Evolutionary conservation across 2,113 vertebrate genomes (phyloP), one percentile per base, ranked within the genome.

Genomic region (Tringa solitaria): DNA sequence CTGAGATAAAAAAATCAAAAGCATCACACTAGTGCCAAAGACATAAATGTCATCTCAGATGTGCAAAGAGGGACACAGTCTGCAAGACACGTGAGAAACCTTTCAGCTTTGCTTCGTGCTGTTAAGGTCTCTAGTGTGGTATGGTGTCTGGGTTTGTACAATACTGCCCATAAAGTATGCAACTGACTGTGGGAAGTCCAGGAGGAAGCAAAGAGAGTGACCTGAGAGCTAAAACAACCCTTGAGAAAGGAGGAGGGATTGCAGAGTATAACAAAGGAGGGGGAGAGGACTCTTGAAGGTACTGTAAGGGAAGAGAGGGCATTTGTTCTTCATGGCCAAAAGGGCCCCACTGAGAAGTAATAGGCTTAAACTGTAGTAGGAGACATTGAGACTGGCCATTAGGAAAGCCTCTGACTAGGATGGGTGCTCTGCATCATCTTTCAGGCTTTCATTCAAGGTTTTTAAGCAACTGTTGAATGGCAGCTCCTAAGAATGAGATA

Each of bases 111-210:
- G 1, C 16, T 26, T 45, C 1, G 0, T 12, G 10, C 9, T 86
- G 7, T 6, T n/a, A n/a, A 60, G 51, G 37, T 81, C 56, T n/a
- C 26, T 51, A 19, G 33, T 24, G 14, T 10, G 39, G 3, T 6
- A 1, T 20, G 10, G 4, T 4, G 9, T 4, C 41, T 76, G 48
- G 17, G 27, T 50, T 82, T 73, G 63, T 8, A 5, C 22, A 0
- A 0, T 20, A 3, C 24, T 27, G 28, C 48, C 46, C 35, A 2
- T n/a, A 76, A 73, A 51, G 4, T 22, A 5, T 2, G 22, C 18
- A 15, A 0, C 23, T 0, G 1, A 8, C 56, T 30, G 12, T 20
- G 28, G 43, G 27, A 53, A 65, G 26, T 18, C 37, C 18, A 33
- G 37, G 43, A 67, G 32, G 48, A 41, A 50, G 10, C 7, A 50